phyloP scores from a whole-genome alignment of 2,113 vertebrate species.

The Enhydra lutris region DNA sequence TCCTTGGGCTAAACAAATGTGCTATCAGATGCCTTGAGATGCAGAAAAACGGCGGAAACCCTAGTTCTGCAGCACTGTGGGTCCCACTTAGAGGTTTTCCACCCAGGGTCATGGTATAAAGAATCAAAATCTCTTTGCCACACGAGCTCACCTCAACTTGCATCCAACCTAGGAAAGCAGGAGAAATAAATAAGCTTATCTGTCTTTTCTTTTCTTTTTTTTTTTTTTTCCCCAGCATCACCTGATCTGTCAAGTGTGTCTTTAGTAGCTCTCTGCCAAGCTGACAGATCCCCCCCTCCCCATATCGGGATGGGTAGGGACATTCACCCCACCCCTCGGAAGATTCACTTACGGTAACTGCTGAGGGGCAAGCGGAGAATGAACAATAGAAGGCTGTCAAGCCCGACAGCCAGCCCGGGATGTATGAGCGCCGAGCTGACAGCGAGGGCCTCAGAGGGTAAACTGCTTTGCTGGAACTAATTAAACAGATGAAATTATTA shows the following conservation, averaged over 20 bases:
- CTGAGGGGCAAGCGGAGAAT: constrained; percentile 84
- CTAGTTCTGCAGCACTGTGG: neutral
- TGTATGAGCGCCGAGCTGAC: constrained; percentile 91
- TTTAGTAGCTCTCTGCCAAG: constrained; percentile 75
- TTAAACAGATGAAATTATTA: constrained; percentile 99
- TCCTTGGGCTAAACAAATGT: constrained; percentile 74
- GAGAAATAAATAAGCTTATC: constrained; percentile 17
- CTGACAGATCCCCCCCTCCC: constrained; percentile 79
- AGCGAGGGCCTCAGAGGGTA: constrained; percentile 97
- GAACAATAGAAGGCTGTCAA: constrained; percentile 96
- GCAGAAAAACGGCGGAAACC: constrained; percentile 11
- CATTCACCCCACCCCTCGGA: constrained; percentile 85
- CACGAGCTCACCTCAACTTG: neutral
- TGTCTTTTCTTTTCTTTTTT: neutral
- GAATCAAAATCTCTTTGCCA: neutral
- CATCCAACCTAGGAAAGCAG: constrained; percentile 25
- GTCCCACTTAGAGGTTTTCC: constrained; percentile 10
- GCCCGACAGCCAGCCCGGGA: constrained; percentile 92
- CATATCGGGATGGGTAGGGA: constrained; percentile 84
- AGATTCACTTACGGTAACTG: constrained; percentile 91
- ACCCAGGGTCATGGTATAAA: constrained; percentile 34
- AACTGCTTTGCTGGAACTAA: constrained; percentile 99
- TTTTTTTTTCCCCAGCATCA: constrained; percentile 42
- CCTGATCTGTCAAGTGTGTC: constrained; percentile 84
- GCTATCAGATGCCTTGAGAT: constrained; percentile 70